A percentile compares a stretch with the other conserved stretches of the same genome.
These are phyloP conservation scores for Empis stercorea DNA, from an alignment of 2,888 invertebrate genomes.

Conservation along the genomic window DNA sequence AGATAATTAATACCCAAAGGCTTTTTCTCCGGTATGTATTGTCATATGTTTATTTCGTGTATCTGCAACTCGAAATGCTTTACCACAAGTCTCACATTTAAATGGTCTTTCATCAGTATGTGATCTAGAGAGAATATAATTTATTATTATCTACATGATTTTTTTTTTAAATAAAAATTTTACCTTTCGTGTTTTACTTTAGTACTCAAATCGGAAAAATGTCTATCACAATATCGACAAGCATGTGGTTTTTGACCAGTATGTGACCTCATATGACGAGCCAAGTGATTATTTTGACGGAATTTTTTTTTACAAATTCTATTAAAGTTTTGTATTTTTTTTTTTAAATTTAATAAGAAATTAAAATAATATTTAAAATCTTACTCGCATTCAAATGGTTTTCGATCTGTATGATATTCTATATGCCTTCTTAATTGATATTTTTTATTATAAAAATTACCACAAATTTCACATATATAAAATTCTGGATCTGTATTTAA, in stretches of 20 bases:
- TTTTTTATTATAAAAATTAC: slow-evolving; percentile 30
- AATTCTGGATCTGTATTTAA: neutral
- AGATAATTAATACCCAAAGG: slow-evolving; percentile 19
- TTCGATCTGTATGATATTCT: slow-evolving; percentile 31
- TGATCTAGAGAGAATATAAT: slow-evolving; percentile 18
- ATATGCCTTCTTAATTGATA: slow-evolving; percentile 32
- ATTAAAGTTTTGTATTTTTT: neutral
- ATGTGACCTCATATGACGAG: slow-evolving; percentile 33
- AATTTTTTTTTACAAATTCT: slow-evolving; percentile 32
- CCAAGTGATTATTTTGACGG: slow-evolving; percentile 32
- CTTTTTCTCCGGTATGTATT: slow-evolving; percentile 34
- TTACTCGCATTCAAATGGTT: slow-evolving; percentile 33
- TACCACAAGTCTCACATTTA: slow-evolving; percentile 29
- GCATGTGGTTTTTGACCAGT: slow-evolving; percentile 30
- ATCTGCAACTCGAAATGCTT: slow-evolving; percentile 32
- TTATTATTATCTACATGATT: neutral
- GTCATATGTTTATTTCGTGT: slow-evolving; percentile 30
- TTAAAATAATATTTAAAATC: neutral
- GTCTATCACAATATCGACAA: slow-evolving; percentile 30
- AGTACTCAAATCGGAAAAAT: slow-evolving; percentile 32
- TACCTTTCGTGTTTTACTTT: slow-evolving; percentile 34
- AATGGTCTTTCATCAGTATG: slow-evolving; percentile 34
- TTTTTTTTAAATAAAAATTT: neutral
- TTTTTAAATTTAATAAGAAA: too few species aligned
- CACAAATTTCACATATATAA: slow-evolving; percentile 30